A percentile compares a stretch with the other conserved stretches of the same genome.
phyloP scores from a whole-genome alignment of 2,888 invertebrate species.

The Ormyrus nitidulus region DNA sequence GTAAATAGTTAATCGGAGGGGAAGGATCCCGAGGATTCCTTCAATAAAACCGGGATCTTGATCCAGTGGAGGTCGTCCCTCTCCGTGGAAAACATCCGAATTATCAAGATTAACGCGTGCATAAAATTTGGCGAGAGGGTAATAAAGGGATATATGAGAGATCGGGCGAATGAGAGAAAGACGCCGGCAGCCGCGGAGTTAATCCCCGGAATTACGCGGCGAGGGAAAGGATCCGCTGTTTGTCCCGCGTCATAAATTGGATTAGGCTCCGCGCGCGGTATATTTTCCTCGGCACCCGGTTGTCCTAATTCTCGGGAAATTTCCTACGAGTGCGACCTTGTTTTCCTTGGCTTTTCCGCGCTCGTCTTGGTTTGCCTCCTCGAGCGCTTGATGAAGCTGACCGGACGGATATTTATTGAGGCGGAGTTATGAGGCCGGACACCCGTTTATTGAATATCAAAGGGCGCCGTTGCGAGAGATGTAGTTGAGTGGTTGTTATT shows the following conservation, averaged over 20 bases:
- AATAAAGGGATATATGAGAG: constrained; percentile 31
- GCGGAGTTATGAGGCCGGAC: too few species aligned
- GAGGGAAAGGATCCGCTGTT: constrained; percentile 63
- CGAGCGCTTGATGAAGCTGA: constrained; percentile 29
- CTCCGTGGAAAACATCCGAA: constrained; percentile 32
- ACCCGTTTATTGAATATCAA: too few species aligned
- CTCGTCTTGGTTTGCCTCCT: too few species aligned
- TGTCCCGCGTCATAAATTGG: constrained; percentile 69
- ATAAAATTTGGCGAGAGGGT: constrained; percentile 41
- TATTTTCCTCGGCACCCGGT: neutral
- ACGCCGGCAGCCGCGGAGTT: constrained; percentile 50
- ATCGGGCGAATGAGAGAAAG: constrained; percentile 39
- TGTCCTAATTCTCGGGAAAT: constrained; percentile 31
- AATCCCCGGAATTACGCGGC: constrained; percentile 66
- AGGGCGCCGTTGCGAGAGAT: too few species aligned
- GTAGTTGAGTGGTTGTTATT: too few species aligned
- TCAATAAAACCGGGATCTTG: too few species aligned
- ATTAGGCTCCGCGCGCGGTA: constrained; percentile 64
- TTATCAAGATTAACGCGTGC: constrained; percentile 53
- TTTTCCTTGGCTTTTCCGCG: constrained; percentile 6
- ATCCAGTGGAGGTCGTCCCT: too few species aligned
- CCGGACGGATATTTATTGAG: too few species aligned
- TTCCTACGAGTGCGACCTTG: neutral
- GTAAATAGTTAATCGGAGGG: too few species aligned
- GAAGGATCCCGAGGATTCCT: too few species aligned